Conservation (phyloP, 2,113 vertebrate species). For the Miniopterus natalensis region DNA sequence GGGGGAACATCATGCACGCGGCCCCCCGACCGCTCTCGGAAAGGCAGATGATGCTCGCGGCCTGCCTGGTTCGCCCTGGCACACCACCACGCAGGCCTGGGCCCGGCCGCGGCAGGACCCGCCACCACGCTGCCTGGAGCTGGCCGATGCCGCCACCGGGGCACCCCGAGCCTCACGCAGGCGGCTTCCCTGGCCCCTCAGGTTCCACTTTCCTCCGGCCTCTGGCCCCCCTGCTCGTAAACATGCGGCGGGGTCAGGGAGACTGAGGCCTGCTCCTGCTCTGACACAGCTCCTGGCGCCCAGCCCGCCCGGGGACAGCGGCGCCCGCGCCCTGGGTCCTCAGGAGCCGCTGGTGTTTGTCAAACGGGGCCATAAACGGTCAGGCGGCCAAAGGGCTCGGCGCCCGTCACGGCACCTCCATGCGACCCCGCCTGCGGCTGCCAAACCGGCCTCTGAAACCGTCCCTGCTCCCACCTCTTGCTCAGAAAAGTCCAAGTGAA, state of each 20-base stretch:
- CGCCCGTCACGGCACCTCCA: fast-evolving
- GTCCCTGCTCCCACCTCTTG: fast-evolving
- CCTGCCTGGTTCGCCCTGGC: no score
- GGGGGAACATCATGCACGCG: slow-evolving; percentile 27
- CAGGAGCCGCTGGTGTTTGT: neutral
- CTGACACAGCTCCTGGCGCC: neutral
- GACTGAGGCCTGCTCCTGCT: fast-evolving
- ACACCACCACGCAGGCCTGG: fast-evolving
- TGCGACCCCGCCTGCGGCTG: fast-evolving
- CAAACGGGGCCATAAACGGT: fast-evolving
- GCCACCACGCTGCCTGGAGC: fast-evolving
- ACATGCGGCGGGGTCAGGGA: fast-evolving
- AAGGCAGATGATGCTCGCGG: slow-evolving; percentile 1
- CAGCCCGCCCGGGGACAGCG: fast-evolving
- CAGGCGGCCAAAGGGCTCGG: neutral
- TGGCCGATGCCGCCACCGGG: fast-evolving
- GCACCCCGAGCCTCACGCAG: fast-evolving
- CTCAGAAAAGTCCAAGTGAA: fast-evolving
- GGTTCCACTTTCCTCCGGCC: neutral
- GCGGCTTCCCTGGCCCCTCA: fast-evolving
- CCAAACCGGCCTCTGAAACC: neutral
- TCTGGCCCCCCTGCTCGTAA: neutral
- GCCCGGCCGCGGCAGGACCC: neutral
- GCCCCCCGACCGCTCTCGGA: neutral
- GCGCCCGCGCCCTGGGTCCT: fast-evolving